Conservation (phyloP, 2,888 invertebrate species). For the Noctua pronuba region DNA sequence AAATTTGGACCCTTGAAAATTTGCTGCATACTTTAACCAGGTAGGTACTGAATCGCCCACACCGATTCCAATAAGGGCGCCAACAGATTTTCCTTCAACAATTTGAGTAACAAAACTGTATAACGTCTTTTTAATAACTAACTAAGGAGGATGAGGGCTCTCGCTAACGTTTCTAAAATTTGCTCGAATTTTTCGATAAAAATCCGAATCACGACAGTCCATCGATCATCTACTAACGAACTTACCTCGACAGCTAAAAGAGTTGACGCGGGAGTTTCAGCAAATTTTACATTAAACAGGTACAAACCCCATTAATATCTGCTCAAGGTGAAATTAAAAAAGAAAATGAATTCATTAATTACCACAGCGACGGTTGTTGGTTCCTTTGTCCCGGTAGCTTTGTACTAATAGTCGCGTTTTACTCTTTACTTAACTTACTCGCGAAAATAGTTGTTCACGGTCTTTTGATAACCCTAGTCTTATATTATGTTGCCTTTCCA, state of each 20-base stretch:
- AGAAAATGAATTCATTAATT: slow-evolving; percentile 67
- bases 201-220: slow-evolving; percentile 67
- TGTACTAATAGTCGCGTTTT: slow-evolving; percentile 55
- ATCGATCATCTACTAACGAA: slow-evolving; percentile 77
- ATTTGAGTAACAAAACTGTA: slow-evolving; percentile 22
- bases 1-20: neutral
- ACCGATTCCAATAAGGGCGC: neutral
- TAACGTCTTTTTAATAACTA: slow-evolving; percentile 31
- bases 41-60: neutral
- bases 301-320: slow-evolving; percentile 62
- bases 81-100: slow-evolving; percentile 2
- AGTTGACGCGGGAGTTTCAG: slow-evolving; percentile 69
- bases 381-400: slow-evolving; percentile 60
- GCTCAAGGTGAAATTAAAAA: slow-evolving; percentile 64
- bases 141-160: slow-evolving; percentile 31
- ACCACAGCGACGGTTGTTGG: slow-evolving; percentile 56
- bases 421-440: slow-evolving; percentile 51
- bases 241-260: slow-evolving; percentile 71
- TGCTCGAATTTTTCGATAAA: slow-evolving; percentile 70
- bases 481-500: slow-evolving; percentile 10
- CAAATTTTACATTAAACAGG: slow-evolving; percentile 59
- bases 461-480: slow-evolving; percentile 37
- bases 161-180: slow-evolving; percentile 61
- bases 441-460: slow-evolving; percentile 60
- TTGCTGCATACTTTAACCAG: neutral